Evolutionary conservation across 2,888 invertebrate genomes (phyloP).

Genomic region (Antitype chi): DNA sequence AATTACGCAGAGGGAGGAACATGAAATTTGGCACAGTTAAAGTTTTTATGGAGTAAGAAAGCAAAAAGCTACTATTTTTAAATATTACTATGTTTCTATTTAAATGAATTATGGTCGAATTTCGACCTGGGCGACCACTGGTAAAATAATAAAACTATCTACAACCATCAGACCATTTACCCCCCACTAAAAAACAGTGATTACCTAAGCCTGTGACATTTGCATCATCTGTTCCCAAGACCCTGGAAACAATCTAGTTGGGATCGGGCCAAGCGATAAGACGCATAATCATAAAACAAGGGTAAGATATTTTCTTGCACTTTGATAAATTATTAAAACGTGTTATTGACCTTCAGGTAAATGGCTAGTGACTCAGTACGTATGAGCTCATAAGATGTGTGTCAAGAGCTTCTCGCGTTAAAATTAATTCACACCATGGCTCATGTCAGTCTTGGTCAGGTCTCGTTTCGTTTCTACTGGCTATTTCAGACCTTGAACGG

Average conservation of each 20-base stretch:
- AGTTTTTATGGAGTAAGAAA: no score
- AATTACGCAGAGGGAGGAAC: no score
- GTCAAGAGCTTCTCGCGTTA: constrained; percentile 70
- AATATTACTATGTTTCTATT: no score
- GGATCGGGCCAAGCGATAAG: background rate
- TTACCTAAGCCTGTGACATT: background rate
- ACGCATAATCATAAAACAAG: constrained; percentile 11
- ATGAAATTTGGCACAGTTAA: no score
- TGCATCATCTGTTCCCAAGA: background rate
- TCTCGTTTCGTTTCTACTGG: constrained; percentile 8
- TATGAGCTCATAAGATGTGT: constrained; percentile 63
- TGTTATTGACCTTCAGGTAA: constrained; percentile 67
- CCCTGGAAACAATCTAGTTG: background rate
- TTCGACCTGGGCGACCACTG: no score
- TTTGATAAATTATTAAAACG: constrained; percentile 47
- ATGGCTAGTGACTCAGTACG: constrained; percentile 49
- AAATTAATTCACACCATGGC: constrained; percentile 70
- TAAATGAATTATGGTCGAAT: no score
- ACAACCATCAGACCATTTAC: background rate
- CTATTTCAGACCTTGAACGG: constrained; percentile 2
- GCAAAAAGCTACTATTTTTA: no score
- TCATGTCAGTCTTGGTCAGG: constrained; percentile 63
- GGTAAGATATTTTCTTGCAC: constrained; percentile 20
- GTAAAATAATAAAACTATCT: no score
- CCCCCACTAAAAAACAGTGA: background rate